Evolutionary conservation across 2,797 vertebrate species (phyloP).

Genomic region (Pteropus rufus): DNA sequence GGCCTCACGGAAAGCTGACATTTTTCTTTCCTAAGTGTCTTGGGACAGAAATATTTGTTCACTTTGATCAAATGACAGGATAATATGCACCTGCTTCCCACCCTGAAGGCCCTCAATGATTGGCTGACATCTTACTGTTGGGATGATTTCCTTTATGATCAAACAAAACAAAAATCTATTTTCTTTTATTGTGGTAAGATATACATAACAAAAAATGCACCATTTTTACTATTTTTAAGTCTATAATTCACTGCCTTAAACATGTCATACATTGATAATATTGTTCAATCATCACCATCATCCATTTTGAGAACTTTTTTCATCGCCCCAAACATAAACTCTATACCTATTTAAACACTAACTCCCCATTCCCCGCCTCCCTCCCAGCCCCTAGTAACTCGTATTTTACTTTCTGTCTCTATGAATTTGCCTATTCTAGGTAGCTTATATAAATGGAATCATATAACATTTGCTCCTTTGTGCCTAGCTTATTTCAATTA

Average conservation of each 20-base stretch:
- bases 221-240: neutral
- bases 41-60: neutral
- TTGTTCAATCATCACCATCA: neutral
- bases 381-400: neutral
- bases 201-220: neutral
- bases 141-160: neutral
- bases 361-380: neutral
- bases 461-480: neutral
- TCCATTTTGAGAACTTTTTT: neutral
- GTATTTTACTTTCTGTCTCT: neutral
- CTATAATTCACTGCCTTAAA: neutral
- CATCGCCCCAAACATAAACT: neutral
- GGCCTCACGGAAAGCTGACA: neutral
- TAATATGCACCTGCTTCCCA: neutral
- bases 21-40: neutral
- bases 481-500: neutral
- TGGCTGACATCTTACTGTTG: neutral
- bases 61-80: slow-evolving; percentile 5
- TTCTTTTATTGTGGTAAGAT: neutral
- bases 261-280: neutral
- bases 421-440: neutral
- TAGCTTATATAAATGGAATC: neutral
- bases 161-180: neutral
- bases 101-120: neutral
- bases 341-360: neutral